These are phyloP conservation scores for Plectrocnemia conspersa DNA, from an alignment of 1,140 invertebrate species.

Conservation along the genomic window DNA sequence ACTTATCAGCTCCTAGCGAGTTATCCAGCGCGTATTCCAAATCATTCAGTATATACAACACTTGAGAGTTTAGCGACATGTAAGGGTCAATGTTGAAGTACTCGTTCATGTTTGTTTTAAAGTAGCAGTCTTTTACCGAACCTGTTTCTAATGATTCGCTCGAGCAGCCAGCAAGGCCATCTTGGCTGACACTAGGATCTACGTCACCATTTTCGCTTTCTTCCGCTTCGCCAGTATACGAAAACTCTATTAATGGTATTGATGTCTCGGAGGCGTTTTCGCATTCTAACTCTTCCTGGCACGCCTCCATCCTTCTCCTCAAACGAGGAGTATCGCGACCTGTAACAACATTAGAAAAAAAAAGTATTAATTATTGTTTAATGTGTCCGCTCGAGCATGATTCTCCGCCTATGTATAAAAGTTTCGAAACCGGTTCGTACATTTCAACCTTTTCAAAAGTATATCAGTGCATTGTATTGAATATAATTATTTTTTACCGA, in stretches of 20 bases:
- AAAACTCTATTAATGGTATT: constrained; percentile 4
- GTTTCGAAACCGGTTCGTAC: too few species aligned
- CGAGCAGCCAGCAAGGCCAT: too few species aligned
- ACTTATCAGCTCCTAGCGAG: constrained; percentile 45
- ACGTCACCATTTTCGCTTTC: constrained; percentile 2
- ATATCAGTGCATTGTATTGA: too few species aligned
- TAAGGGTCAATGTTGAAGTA: not conserved
- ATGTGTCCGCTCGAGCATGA: too few species aligned
- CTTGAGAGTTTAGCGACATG: constrained; percentile 38
- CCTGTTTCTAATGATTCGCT: too few species aligned
- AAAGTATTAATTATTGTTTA: too few species aligned
- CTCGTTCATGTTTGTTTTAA: not conserved
- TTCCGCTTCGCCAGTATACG: constrained; percentile 1
- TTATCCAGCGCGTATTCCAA: constrained; percentile 50
- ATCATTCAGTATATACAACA: constrained; percentile 52
- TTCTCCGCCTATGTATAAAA: too few species aligned
- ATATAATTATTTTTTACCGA: too few species aligned
- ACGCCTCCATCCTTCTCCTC: not conserved
- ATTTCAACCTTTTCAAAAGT: too few species aligned
- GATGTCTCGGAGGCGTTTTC: not conserved
- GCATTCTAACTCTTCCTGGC: not conserved
- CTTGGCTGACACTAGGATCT: too few species aligned
- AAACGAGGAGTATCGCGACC: too few species aligned
- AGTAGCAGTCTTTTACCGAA: not conserved
- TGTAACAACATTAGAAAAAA: too few species aligned